phyloP scores from a whole-genome alignment of 2,113 vertebrate species.

The Megaceryle maxima region DNA sequence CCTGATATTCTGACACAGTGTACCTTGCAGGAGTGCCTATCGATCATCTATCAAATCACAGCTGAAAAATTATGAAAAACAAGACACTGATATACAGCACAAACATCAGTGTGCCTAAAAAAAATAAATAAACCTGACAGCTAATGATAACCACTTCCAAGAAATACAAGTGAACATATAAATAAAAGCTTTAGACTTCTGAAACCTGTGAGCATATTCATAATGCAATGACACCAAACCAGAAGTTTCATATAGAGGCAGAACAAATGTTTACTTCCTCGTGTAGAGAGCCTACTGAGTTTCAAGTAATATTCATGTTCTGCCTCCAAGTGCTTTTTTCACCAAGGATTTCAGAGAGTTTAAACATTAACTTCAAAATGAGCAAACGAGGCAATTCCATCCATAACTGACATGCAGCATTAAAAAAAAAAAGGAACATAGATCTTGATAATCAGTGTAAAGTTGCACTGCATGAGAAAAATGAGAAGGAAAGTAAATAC shows the following conservation, averaged over 20 bases:
- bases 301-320: neutral
- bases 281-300: neutral
- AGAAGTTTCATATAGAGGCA: neutral
- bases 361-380: neutral
- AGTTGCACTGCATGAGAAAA: neutral
- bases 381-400: neutral
- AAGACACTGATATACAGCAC: neutral
- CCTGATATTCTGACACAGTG: accelerated
- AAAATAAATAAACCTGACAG: neutral
- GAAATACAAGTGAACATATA: neutral
- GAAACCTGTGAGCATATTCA: neutral
- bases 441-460: neutral
- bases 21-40: neutral
- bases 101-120: neutral
- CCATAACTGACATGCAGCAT: neutral
- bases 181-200: neutral
- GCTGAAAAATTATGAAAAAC: neutral
- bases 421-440: neutral
- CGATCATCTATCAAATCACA: neutral
- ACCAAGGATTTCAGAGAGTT: neutral
- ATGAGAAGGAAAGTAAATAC: neutral
- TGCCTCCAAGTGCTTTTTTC: neutral
- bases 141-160: neutral
- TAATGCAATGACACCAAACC: neutral
- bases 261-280: neutral